Evolutionary conservation across 2,113 vertebrate species (phyloP).

Genomic region (Lota lota): DNA sequence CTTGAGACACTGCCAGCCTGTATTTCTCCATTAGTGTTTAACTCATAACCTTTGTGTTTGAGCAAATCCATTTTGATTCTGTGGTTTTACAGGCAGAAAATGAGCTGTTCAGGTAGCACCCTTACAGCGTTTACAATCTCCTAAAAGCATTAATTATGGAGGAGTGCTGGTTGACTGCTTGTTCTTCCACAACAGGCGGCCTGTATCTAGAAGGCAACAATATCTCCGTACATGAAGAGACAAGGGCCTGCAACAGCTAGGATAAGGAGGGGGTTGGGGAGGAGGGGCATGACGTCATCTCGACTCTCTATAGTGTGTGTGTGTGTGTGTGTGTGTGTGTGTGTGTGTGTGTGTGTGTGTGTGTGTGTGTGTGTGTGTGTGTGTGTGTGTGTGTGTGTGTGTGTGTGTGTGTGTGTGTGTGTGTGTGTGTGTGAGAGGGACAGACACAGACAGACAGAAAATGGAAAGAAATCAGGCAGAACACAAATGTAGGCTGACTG

Average conservation of each 20-base stretch:
- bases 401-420: no score
- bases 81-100: conserved; percentile 44
- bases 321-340: conserved; percentile 13
- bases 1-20: no score
- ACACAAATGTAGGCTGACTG: conserved; percentile 44
- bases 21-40: conserved; percentile 12
- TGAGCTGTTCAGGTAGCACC: conserved; percentile 33
- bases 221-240: conserved; percentile 41
- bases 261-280: conserved; percentile 18
- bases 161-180: conserved; percentile 43
- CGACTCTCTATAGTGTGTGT: conserved; percentile 41
- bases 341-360: no score
- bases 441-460: background rate
- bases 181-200: conserved; percentile 38
- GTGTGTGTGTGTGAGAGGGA: background rate
- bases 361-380: no score
- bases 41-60: conserved; percentile 8
- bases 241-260: conserved; percentile 42
- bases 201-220: conserved; percentile 39
- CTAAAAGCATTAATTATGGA: conserved; percentile 55
- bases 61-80: conserved; percentile 33
- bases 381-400: no score
- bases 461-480: conserved; percentile 30
- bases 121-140: conserved; percentile 36
- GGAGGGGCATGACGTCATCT: conserved; percentile 49